Base-by-base conservation (phyloP, 2,797 vertebrate genomes). In the Sphenopsis melanotis region DNA sequence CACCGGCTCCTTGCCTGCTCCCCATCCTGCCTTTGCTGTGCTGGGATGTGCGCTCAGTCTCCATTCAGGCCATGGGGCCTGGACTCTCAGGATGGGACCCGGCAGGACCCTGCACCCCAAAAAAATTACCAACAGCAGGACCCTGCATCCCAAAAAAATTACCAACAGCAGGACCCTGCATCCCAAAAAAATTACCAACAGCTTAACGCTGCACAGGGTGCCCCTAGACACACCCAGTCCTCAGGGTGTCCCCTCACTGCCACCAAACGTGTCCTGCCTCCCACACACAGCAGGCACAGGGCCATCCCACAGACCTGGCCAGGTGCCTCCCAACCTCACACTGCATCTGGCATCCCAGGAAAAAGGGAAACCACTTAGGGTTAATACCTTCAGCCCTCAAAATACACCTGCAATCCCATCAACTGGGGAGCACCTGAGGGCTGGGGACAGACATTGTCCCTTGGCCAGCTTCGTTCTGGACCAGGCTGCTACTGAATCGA, bases 11-110 rank as follows among this genome's bases (percentile, higher is more conserved):
- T 3, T 1, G 1, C 10, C 74, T 56, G 61, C 63, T 82, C 42
- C 53, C 41, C 27, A 20, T 22, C 34, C 63, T 42, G 41, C 37
- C 44, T 68, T n/a, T 44, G 53, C 61, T 68, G 34, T 36, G 42
- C 64, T 0, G 1, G 56, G n/a, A 66, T 36, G 26, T 36, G 53
- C 0, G 0, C 32, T 64, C 2, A 0, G 13, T 32, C 37, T 49
- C 44, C 2, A 2, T 9, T 41, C 75, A 53, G 66, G 44, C 50
- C 10, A 8, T 3, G 5, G 34, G 37, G 27, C 39, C 47, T 60
- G 70, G 13, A 47, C 15, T 39, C 36, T n/a, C 30, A 39, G 37
- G 11, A 53, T 1, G 1, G 56, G 22, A 72, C 15, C 47, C 34
- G 68, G 30, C 53, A 53, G 46, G 42, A 20, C 10, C 3, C 42